Evolutionary conservation across 2,888 invertebrate species (phyloP).

Genomic region (Leptopterna dolabrata): DNA sequence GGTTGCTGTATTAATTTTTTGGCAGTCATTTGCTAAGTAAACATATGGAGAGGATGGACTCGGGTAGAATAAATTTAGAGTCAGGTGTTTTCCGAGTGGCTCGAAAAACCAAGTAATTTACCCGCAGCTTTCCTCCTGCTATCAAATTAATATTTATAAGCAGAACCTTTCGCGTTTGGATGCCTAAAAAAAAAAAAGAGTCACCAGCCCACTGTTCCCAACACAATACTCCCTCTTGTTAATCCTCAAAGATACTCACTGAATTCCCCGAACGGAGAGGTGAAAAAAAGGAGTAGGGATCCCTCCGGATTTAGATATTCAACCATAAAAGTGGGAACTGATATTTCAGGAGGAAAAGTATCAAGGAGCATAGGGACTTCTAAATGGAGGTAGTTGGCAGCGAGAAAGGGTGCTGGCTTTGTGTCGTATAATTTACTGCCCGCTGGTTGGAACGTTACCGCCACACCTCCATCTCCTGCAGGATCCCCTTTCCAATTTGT

Average conservation of each 20-base stretch:
- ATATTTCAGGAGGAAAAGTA: slow-evolving; percentile 40
- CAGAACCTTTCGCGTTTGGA: background rate
- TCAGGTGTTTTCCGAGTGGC: background rate
- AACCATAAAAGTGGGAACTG: slow-evolving; percentile 35
- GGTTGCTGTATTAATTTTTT: too few relatives aligned
- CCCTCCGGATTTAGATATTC: slow-evolving; percentile 27
- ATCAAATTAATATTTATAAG: background rate
- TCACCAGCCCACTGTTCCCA: background rate
- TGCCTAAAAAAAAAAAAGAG: background rate
- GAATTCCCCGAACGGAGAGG: background rate
- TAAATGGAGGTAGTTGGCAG: slow-evolving; percentile 54
- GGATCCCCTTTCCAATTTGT: slow-evolving; percentile 26
- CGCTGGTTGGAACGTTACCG: slow-evolving; percentile 49
- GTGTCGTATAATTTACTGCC: slow-evolving; percentile 49
- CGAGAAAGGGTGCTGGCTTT: slow-evolving; percentile 32
- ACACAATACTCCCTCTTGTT: background rate
- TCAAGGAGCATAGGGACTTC: slow-evolving; percentile 56
- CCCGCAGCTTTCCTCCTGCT: background rate
- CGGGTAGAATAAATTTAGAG: background rate
- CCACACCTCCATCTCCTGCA: slow-evolving; percentile 25
- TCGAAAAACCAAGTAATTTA: background rate
- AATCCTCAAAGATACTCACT: background rate
- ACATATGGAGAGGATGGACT: background rate
- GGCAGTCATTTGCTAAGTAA: background rate
- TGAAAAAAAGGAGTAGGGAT: background rate